Evolutionary conservation across 2,113 vertebrate genomes (phyloP), one percentile per base, ranked within the genome.

Genomic region (Noturus placidus): DNA sequence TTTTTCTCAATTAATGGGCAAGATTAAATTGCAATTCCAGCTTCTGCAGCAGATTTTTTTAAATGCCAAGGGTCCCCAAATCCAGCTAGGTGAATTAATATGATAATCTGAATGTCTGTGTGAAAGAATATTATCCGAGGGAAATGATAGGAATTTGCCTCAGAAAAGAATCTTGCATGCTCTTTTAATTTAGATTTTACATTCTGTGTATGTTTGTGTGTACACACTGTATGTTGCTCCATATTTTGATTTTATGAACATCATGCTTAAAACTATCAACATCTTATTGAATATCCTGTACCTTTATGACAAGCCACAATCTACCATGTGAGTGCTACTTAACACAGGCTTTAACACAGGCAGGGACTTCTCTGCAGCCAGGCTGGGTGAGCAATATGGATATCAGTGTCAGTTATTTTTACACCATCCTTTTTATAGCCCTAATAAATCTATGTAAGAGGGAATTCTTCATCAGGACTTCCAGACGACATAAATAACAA

Each of bases 401-500:
- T 90, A 91, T 82, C 88, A 59, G 65, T 89, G 88, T 89, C 85
- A 89, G 90, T 87, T 92, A 86, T 92, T 91, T 91, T 89, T 90
- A 86, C 85, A 42, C 1, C 65, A 70, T 89, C 78, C 78, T 85
- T 89, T 88, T 87, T 89, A 87, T 90, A 89, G 87, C 87, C 82
- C 88, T 88, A 84, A 88, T 91, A 86, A 88, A 90, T 90, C 83
- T 90, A 87, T 84, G 42, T 86, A 78, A 82, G 83, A 72, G 83
- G 69, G 86, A 81, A 82, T 83, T 85, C 87, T 91, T 89, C 85
- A 90, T 86, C 79, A 86, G 54, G 38, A 38, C 82, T 87, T 78
- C 61, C 79, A 87, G 84, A 81, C 85, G 61, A 63, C 65, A 85
- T 86, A 85, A 86, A 85, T 89, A 82, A 86, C 85, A 88, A 88